phyloP scores from a whole-genome alignment of 2,888 invertebrate species.

The Achlya flavicornis region DNA sequence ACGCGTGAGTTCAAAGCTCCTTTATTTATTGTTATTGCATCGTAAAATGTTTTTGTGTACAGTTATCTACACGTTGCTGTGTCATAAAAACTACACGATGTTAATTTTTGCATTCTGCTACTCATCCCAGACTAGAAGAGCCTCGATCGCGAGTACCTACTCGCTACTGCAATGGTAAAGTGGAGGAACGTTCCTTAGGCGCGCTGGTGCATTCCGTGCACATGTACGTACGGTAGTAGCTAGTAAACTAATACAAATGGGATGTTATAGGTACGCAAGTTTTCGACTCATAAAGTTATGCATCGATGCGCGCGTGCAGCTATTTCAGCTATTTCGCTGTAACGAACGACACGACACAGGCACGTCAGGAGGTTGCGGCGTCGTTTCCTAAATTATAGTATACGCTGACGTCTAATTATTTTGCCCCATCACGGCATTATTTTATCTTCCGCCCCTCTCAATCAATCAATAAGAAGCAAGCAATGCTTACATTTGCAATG shows the following conservation, averaged over 20 bases:
- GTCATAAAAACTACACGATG: conserved; percentile 29
- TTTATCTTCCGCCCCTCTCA: background rate
- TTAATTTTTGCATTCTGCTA: background rate
- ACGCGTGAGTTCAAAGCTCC: conserved; percentile 48
- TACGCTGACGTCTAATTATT: conserved; percentile 1
- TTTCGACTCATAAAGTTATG: conserved; percentile 1
- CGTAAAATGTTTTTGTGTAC: conserved; percentile 48
- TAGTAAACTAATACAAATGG: background rate
- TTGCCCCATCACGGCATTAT: background rate
- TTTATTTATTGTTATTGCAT: conserved; percentile 52
- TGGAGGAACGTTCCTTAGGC: background rate
- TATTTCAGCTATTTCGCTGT: conserved; percentile 3
- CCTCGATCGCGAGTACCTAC: background rate
- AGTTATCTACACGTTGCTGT: conserved; percentile 26
- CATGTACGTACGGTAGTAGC: background rate
- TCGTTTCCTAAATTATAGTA: conserved; percentile 5
- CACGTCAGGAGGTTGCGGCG: background rate
- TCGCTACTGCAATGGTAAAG: background rate
- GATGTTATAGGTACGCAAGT: background rate
- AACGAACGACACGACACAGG: background rate
- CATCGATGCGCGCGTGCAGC: background rate
- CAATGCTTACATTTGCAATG: too few relatives aligned
- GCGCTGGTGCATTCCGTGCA: background rate
- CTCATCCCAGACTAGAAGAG: background rate
- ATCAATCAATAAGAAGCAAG: background rate